These are phyloP conservation scores for Pachymerium ferrugineum DNA, from an alignment of 2,888 invertebrate genomes.

Conservation along the genomic window DNA sequence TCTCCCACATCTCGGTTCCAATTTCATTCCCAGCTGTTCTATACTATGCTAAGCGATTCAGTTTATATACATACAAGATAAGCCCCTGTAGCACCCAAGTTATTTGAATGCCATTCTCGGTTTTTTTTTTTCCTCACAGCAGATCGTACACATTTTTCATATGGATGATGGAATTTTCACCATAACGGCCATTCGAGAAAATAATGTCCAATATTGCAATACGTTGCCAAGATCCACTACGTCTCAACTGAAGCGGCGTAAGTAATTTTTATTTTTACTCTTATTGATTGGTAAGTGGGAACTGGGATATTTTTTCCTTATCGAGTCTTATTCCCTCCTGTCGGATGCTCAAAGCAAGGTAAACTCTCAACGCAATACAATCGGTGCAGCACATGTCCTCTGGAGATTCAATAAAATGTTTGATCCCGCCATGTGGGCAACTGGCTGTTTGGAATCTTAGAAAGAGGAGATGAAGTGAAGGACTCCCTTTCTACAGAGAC, in stretches of 20 bases:
- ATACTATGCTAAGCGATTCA: not conserved
- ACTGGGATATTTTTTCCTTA: not conserved
- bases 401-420: conserved; percentile 2
- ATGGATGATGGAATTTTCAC: no score
- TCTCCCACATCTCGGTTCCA: not conserved
- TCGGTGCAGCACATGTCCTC: not conserved
- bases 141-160: no score
- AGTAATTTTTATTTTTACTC: not conserved
- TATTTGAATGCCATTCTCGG: not conserved
- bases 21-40: not conserved
- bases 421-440: conserved; percentile 1
- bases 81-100: not conserved
- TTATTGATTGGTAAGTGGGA: not conserved
- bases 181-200: no score
- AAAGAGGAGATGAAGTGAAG: not conserved
- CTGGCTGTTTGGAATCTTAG: not conserved
- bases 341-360: not conserved
- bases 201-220: no score
- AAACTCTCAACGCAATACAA: not conserved
- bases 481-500: not conserved
- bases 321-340: not conserved
- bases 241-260: no score
- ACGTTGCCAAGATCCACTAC: no score
- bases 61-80: not conserved
- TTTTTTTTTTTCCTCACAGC: no score